A percentile compares a stretch with the other conserved stretches of the same genome.
phyloP scores from a whole-genome alignment of 2,113 vertebrate species.

The Takifugu bimaculatus region DNA sequence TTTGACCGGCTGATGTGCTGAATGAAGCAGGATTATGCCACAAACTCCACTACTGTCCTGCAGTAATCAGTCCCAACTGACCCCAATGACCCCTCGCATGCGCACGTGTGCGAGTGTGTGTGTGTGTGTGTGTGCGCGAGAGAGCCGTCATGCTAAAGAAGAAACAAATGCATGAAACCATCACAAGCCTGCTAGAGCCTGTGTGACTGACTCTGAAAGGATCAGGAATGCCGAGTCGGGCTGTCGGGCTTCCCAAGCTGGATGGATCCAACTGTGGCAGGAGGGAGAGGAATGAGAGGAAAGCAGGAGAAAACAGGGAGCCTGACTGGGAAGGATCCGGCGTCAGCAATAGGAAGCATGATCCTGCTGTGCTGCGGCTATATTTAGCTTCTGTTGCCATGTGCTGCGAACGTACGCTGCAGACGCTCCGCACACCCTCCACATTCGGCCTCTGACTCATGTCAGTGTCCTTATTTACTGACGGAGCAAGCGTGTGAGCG shows the following conservation, averaged over 20 bases:
- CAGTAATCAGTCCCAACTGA: constrained; percentile 3
- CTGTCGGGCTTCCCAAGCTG: too few relatives aligned
- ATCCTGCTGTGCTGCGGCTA: constrained; percentile 65
- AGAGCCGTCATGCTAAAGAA: neutral
- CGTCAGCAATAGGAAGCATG: constrained; percentile 54
- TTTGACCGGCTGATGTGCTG: constrained; percentile 29
- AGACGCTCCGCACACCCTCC: constrained; percentile 27
- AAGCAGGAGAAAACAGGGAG: constrained; percentile 25
- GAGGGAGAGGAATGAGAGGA: neutral
- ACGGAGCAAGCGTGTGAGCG: neutral
- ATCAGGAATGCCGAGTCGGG: too few relatives aligned
- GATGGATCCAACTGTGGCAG: too few relatives aligned
- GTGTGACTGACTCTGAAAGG: too few relatives aligned
- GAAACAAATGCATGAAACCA: too few relatives aligned
- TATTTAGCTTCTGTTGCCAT: constrained; percentile 79
- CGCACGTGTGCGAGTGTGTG: neutral
- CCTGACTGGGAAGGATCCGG: constrained; percentile 15
- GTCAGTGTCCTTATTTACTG: constrained; percentile 1
- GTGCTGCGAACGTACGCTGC: constrained; percentile 64
- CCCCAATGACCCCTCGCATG: neutral
- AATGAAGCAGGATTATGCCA: constrained; percentile 34
- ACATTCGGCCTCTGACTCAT: constrained; percentile 14
- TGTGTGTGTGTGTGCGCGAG: neutral
- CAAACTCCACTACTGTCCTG: constrained; percentile 24
- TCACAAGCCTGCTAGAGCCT: too few relatives aligned